Evolutionary conservation across 2,113 vertebrate species (phyloP), one percentile per base, ranked within the genome.

Genomic region (Neotragus moschatus): DNA sequence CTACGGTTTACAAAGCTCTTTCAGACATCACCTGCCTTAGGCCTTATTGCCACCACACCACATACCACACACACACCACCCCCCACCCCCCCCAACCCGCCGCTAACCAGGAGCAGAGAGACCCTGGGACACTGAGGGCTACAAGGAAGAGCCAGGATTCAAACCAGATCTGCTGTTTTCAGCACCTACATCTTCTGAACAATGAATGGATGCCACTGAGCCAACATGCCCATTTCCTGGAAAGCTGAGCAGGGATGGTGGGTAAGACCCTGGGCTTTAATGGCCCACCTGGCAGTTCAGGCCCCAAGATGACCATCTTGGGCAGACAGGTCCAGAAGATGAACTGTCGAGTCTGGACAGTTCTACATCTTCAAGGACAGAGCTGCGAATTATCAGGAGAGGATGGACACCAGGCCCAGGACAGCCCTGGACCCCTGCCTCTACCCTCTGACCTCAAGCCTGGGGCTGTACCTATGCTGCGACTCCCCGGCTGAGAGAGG

Each of bases 1-100:
- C 13, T 25, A 43, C 2, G 2, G 58, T 58, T 88, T 21, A 43
- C 53, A 80, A 39, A 84, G 89, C 30, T 45, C 87, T 56, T 45
- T 66, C 39, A 77, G 84, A 33, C 3, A 12, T 19, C 15, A 2
- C 36, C 30, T 84, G 8, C 23, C 26, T 25, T 3, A 25, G 55
- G n/a, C n/a, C 58, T 79, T 49, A 45, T 53, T 7, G 9, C 17
- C 11, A 75, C 21, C 39, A 75, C 39, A 75, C 39, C 36, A 39
- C n/a, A 39, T 25, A 1, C 84, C 2, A 21, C 2, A 0, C 23
- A n/a, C n/a, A n/a, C n/a, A n/a, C n/a, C n/a, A n/a, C 26, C 19
- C 9, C 1, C 2, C 26, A 10, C 15, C n/a, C n/a, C n/a, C n/a
- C n/a, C n/a, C n/a, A n/a, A n/a, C n/a, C n/a, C n/a, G n/a, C n/a